phyloP scores from a whole-genome alignment of 30 jellyfish, hydroid and myxozoan genomes.

The Kudoa iwatai region DNA sequence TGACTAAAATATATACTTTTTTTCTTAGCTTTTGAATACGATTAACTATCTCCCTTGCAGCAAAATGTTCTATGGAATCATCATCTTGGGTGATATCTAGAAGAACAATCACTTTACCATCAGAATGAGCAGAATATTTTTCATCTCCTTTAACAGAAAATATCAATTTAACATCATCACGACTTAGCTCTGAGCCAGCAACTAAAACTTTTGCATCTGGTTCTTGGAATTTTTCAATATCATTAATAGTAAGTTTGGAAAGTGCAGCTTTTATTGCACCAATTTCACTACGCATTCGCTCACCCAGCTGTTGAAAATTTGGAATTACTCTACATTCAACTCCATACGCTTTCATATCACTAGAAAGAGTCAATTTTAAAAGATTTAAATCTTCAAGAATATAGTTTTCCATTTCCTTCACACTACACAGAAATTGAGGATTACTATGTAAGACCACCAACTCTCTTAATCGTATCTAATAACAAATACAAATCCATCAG shows the following conservation, averaged over 20 bases:
- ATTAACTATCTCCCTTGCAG: conserved; percentile 81
- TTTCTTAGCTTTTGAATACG: conserved; percentile 55
- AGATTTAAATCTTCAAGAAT: conserved; percentile 45
- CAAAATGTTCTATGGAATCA: conserved; percentile 30
- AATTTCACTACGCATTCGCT: conserved; percentile 33
- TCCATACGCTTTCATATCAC: conserved; percentile 46
- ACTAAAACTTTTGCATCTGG: conserved; percentile 23
- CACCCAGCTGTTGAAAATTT: conserved; percentile 36
- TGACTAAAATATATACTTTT: no score
- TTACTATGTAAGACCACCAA: conserved; percentile 26
- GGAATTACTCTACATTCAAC: conserved; percentile 36
- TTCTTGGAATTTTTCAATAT: conserved; percentile 16
- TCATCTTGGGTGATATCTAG: conserved; percentile 56
- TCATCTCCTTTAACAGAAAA: conserved; percentile 6
- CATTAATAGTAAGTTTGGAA: conserved; percentile 17
- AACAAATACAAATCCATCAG: not conserved
- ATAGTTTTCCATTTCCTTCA: conserved; percentile 8
- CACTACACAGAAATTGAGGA: conserved; percentile 13
- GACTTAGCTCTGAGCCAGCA: conserved; percentile 48
- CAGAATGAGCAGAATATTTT: conserved; percentile 67
- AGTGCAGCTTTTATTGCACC: no score
- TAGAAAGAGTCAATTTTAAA: conserved; percentile 15
- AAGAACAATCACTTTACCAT: conserved; percentile 66
- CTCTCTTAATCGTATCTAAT: conserved; percentile 48
- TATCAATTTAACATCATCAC: conserved; percentile 30